Conservation (phyloP, 2,113 vertebrate species). For the Stercorarius parasiticus region DNA sequence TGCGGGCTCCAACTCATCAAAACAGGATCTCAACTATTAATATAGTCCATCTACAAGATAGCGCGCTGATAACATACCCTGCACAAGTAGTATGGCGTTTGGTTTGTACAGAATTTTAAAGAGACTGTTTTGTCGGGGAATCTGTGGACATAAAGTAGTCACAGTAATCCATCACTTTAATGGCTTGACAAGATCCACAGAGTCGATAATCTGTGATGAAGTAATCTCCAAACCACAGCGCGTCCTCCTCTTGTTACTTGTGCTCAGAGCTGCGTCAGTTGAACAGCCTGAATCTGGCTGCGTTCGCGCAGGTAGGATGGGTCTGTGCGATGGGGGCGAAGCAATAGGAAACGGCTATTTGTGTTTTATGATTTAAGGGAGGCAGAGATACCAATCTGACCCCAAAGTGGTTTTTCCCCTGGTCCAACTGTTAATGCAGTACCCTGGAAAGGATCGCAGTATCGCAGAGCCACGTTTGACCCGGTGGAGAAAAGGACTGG, state of each 20-base stretch:
- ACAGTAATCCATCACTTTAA: neutral
- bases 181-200: neutral
- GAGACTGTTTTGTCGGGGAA: neutral
- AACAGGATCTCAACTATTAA: neutral
- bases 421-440: neutral
- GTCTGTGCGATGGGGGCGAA: neutral
- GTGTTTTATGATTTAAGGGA: neutral
- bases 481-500: neutral
- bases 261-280: neutral
- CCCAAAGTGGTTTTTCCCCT: neutral
- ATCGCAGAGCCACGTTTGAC: neutral
- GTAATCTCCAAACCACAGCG: neutral
- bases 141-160: neutral
- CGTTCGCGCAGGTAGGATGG: rapidly evolving
- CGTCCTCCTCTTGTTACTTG: neutral
- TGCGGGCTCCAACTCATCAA: neutral
- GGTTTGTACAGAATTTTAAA: neutral
- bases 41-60: neutral
- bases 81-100: rapidly evolving
- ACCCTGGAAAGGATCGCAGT: neutral
- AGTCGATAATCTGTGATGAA: neutral
- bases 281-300: rapidly evolving
- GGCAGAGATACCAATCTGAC: neutral
- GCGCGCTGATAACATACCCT: neutral
- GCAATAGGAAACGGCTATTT: neutral